Evolutionary conservation across 2,888 invertebrate species (phyloP).

Genomic region (Mythimna lalbum): DNA sequence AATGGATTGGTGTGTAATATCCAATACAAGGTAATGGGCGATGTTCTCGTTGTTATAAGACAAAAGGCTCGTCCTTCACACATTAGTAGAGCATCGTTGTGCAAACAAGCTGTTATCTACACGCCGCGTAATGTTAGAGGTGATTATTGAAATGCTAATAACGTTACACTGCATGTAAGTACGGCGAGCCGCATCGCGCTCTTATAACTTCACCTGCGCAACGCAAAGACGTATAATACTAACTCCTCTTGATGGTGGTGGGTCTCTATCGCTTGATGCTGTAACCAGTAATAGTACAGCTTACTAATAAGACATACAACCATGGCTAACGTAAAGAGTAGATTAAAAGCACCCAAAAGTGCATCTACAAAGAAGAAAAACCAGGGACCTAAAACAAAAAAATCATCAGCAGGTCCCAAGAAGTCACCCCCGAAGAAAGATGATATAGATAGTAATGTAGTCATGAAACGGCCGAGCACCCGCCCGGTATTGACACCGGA

Average conservation of each 20-base stretch:
- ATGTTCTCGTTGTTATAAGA: constrained; percentile 79
- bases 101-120: constrained; percentile 87
- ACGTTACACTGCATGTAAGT: constrained; percentile 86
- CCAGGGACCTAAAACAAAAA: constrained; percentile 75
- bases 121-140: constrained; percentile 83
- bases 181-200: constrained; percentile 70
- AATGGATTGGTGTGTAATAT: constrained; percentile 72
- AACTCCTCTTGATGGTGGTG: constrained; percentile 82
- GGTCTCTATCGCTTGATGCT: constrained; percentile 77
- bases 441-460: constrained; percentile 51
- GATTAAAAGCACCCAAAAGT: constrained; percentile 79
- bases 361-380: constrained; percentile 71
- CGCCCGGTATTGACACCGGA: constrained; percentile 67
- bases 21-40: constrained; percentile 85
- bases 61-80: constrained; percentile 89
- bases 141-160: constrained; percentile 87
- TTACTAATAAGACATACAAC: constrained; percentile 79
- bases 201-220: constrained; percentile 69
- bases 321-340: constrained; percentile 87
- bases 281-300: constrained; percentile 71
- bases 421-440: constrained; percentile 53
- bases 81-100: constrained; percentile 86
- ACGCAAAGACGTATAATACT: constrained; percentile 73
- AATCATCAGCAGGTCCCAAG: constrained; percentile 73
- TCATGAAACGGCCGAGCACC: constrained; percentile 68